Evolutionary conservation across 2,113 vertebrate genomes (phyloP), one percentile per base, ranked within the genome.

Genomic region (Monopterus albus): DNA sequence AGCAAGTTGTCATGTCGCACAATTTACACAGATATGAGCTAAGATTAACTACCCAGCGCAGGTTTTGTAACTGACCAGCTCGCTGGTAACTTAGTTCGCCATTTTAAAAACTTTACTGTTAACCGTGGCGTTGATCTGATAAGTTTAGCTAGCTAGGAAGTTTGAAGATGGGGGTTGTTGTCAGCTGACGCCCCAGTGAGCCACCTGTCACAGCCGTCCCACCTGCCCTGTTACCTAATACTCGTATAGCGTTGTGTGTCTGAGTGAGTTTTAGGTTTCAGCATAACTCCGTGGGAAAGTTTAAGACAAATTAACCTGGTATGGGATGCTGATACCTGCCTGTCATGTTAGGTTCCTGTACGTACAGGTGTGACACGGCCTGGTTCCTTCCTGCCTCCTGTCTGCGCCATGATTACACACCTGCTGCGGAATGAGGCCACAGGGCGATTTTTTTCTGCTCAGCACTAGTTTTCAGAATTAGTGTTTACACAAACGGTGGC

Each of bases 201-300:
- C n/a, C 26, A 87, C 84, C 84, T 88, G 86, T 86, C 84, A 70
- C 70, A 28, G 46, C 38, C 14, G 26, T 79, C 26, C 23, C 58
- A 8, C 2, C 26, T 18, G 14, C 17, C 45, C 40, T 2, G 26
- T 36, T 18, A 33, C 15, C 28, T 20, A 58, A 35, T 40, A 57
- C 33, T 23, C 49, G 72, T n/a, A n/a, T n/a, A n/a, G n/a, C n/a
- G n/a, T n/a, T n/a, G n/a, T n/a, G n/a, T n/a, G n/a, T n/a, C n/a
- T n/a, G n/a, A n/a, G 46, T 12, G 10, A 46, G 6, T 17, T n/a
- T n/a, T n/a, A n/a, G 2, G 1, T 12, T 11, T 28, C 0, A 20
- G 7, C 7, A 1, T 7, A 10, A 39, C 29, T 13, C 14, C 8
- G 13, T 12, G 1, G 17, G 7, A 1, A 21, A 3, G 33, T 47